Evolutionary conservation across 1,140 invertebrate genomes (phyloP).

Genomic region (Drosophila sturtevanti): DNA sequence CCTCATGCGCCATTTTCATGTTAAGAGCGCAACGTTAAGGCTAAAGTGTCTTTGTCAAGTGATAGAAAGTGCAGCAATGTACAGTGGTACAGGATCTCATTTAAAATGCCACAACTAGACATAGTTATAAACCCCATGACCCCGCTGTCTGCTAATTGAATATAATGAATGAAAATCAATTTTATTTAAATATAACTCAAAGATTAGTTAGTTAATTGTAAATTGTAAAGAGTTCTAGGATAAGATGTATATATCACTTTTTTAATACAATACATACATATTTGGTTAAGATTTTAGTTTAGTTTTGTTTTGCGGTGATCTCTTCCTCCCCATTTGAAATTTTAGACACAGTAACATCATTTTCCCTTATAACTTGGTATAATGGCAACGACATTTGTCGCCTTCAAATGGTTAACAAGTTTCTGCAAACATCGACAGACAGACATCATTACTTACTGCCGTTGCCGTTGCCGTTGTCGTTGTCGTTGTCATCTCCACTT

Average conservation of each 20-base stretch:
- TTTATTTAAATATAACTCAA: too few species aligned
- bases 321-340: too few species aligned
- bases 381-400: conserved; percentile 72
- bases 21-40: not conserved
- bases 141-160: too few species aligned
- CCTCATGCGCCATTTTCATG: not conserved
- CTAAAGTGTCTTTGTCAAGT: conserved; percentile 6
- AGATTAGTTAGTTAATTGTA: too few species aligned
- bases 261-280: too few species aligned
- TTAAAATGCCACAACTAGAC: not conserved
- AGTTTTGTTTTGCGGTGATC: not conserved
- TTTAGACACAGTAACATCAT: not conserved
- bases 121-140: too few species aligned
- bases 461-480: conserved; percentile 12
- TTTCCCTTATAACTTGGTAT: conserved; percentile 43
- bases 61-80: not conserved
- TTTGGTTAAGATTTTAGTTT: too few species aligned
- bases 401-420: conserved; percentile 74
- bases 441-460: conserved; percentile 69
- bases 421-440: conserved; percentile 73
- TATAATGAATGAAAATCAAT: too few species aligned
- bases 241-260: too few species aligned
- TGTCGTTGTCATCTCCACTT: conserved; percentile 18
- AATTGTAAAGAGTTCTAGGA: too few species aligned
- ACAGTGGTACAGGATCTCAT: not conserved